A percentile compares a stretch with the other conserved stretches of the same genome.
These are phyloP conservation scores for Drosophila takahashii DNA, from an alignment of 1,140 invertebrate genomes.

Conservation along the genomic window DNA sequence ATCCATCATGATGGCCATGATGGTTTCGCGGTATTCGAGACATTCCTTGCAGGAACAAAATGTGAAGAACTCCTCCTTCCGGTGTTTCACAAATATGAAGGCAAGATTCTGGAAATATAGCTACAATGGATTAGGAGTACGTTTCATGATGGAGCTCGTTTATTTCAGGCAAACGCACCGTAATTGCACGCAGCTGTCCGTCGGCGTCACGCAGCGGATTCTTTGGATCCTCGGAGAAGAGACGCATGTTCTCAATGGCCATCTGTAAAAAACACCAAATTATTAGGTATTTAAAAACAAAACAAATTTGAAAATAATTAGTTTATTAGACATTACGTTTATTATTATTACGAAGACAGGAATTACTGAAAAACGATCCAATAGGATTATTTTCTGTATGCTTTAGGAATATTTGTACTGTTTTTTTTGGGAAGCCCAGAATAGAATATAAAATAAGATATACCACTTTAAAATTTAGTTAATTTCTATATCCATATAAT, in stretches of 20 bases:
- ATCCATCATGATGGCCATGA: conserved; percentile 82
- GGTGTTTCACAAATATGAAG: conserved; percentile 82
- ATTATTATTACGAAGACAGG: too few species aligned
- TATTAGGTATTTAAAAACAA: too few species aligned
- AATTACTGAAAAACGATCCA: too few species aligned
- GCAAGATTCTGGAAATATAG: conserved; percentile 82
- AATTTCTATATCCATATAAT: too few species aligned
- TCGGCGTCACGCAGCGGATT: conserved; percentile 68
- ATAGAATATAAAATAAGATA: too few species aligned
- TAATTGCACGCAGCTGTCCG: conserved; percentile 78
- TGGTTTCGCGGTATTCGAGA: conserved; percentile 83
- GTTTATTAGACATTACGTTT: too few species aligned
- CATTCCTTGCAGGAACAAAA: conserved; percentile 84
- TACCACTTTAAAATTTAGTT: too few species aligned
- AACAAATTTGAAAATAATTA: too few species aligned
- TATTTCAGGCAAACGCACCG: conserved; percentile 46
- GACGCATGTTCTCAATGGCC: conserved; percentile 74
- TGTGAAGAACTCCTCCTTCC: conserved; percentile 77
- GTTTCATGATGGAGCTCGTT: conserved; percentile 2
- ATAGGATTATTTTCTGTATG: too few species aligned
- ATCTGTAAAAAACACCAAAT: conserved; percentile 34
- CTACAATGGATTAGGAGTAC: conserved; percentile 69
- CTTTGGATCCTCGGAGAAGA: conserved; percentile 74
- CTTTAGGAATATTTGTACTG: too few species aligned
- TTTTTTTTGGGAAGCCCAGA: too few species aligned